Evolutionary conservation across 2,888 invertebrate genomes (phyloP), one percentile per base, ranked within the genome.

Genomic region (Steromphala cineraria): DNA sequence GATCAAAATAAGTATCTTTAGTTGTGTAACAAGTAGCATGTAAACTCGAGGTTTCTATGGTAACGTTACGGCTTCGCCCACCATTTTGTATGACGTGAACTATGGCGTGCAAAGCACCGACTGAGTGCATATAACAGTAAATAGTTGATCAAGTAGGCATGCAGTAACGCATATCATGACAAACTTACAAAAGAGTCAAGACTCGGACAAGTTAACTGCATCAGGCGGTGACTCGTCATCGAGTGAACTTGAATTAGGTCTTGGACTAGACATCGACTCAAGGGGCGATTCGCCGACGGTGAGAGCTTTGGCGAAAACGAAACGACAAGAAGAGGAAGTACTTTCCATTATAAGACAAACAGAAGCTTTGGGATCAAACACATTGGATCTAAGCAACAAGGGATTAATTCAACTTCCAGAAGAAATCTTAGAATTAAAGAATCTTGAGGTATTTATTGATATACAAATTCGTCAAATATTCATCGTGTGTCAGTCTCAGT

Each of bases 401-500:
- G 86, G 88, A 40, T 80, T 92, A 40, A 78, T 86, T 17, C 84
- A 87, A 53, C 85, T 92, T 79, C 92, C 92, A 53, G 85, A 87
- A 17, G 90, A 90, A 85, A 80, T 92, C 19, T 82, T 90, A 62
- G 86, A 89, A 80, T 85, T 92, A 83, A 85, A 87, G 79, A 83
- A 89, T 62, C 67, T 92, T 56, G 91, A 91, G 90, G 92, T 92
- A 82, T n/a, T n/a, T n/a, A n/a, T n/a, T n/a, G n/a, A n/a, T n/a
- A n/a, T n/a, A n/a, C n/a, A n/a, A n/a, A n/a, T n/a, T n/a, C n/a
- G n/a, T n/a, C n/a, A n/a, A n/a, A n/a, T n/a, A n/a, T n/a, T n/a
- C n/a, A n/a, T n/a, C n/a, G n/a, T n/a, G n/a, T n/a, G n/a, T n/a
- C n/a, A n/a, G n/a, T n/a, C n/a, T n/a, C n/a, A n/a, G n/a, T n/a